phyloP scores from a whole-genome alignment of 2,888 invertebrate genomes.

The Nebria salina region DNA sequence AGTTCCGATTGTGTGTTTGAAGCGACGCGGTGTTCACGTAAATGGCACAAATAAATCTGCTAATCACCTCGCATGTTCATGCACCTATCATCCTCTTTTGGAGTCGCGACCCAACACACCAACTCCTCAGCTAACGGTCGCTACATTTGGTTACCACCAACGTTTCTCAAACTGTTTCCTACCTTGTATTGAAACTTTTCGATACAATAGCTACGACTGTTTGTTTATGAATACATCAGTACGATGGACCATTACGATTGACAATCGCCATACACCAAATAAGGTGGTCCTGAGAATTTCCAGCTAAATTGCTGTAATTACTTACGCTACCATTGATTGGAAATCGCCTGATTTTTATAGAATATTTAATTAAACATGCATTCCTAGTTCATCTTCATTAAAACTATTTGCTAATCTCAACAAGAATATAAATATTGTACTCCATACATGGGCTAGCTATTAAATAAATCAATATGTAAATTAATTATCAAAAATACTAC shows the following conservation, averaged over 20 bases:
- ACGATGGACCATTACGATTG: conserved; percentile 15
- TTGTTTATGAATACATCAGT: background rate
- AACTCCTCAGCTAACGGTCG: background rate
- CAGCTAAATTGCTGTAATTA: conserved; percentile 24
- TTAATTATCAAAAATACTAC: no score
- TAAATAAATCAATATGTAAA: background rate
- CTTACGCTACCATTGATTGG: background rate
- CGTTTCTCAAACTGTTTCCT: background rate
- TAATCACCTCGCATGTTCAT: conserved; percentile 38
- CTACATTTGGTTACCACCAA: background rate
- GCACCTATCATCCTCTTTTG: background rate
- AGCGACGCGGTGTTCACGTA: conserved; percentile 39
- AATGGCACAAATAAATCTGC: conserved; percentile 45
- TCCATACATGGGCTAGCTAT: background rate
- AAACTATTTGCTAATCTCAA: background rate
- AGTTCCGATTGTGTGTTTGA: conserved; percentile 43
- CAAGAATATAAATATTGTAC: background rate
- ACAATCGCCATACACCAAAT: conserved; percentile 28
- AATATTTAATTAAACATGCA: background rate
- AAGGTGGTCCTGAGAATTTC: conserved; percentile 6
- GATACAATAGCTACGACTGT: background rate
- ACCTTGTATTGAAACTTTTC: background rate
- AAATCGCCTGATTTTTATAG: background rate
- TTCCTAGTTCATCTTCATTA: background rate
- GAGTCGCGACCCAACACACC: background rate